Evolutionary conservation across 1,140 invertebrate genomes (phyloP), one percentile per base, ranked within the genome.

Genomic region (Hydropsyche tenuis): DNA sequence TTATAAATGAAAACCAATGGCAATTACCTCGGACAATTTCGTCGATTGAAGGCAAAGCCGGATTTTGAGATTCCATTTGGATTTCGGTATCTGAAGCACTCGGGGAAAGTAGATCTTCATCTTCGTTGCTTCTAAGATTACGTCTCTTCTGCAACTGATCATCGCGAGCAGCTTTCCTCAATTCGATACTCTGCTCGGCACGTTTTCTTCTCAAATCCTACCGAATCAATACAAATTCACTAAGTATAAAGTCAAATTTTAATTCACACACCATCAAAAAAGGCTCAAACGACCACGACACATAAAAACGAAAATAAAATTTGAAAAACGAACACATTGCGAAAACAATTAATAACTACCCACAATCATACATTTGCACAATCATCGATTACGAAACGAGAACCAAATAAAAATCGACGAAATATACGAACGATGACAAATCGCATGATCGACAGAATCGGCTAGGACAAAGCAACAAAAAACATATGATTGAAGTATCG

Each of bases 141-240:
- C 98, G 88, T 53, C 96, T 86, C 85, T 99, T 99, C 0, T 93
- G 86, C n/a, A 99, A 84, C 80, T 97, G 95, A 79, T 99, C 96
- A 85, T 99, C 96, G 80, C 97, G 94, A 51, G 94, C 93, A 5
- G 92, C 91, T 86, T 98, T 99, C 14, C 98, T 86, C 6, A 99
- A 85, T 78, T 97, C 94, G 11, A 99, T 90, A 7, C 91, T 94
- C 20, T 94, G 88, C 82, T 98, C 96, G 79, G 89, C 92, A 73
- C 97, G 88, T 73, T 95, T 90, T 77, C 95, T 88, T 70, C 97
- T 89, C 81, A 97, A 90, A 78, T 96, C 94, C 93, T 96, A n/a
- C n/a, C n/a, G 77, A 51, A 16, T 5, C 12, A 6, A 62, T 7
- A 23, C 12, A 27, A 22, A 62, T 16, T 23, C 23, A 27, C 3